Percentiles rank a stretch among this genome's conserved stretches.
These are phyloP conservation scores for Astreopora myriophthalma DNA, from an alignment of 64 coral and sea anemone species.

Conservation along the genomic window DNA sequence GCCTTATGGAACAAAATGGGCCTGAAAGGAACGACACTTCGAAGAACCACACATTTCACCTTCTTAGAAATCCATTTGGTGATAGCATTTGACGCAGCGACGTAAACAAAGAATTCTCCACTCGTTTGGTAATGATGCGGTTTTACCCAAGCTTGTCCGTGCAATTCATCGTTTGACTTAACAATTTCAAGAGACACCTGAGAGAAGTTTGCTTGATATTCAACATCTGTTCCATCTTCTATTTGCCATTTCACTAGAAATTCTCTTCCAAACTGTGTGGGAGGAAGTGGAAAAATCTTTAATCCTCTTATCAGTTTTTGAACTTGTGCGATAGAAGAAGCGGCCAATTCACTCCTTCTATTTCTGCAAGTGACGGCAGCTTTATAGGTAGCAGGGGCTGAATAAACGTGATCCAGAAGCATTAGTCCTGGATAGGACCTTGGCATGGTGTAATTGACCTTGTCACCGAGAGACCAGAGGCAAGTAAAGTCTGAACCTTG, in stretches of 20 bases:
- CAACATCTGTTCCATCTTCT: conserved; percentile 37
- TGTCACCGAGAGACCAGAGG: conserved; percentile 54
- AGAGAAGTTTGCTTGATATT: conserved; percentile 27
- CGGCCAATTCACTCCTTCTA: conserved; percentile 14
- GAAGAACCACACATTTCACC: conserved; percentile 23
- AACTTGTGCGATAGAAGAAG: neutral
- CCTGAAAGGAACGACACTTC: conserved; percentile 24
- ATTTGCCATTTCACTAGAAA: conserved; percentile 63
- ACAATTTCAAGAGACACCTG: neutral
- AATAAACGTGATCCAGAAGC: conserved; percentile 7
- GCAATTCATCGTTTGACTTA: neutral
- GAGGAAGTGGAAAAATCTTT: conserved; percentile 15
- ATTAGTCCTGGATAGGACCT: neutral
- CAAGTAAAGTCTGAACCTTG: conserved; percentile 41
- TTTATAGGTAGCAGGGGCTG: conserved; percentile 16
- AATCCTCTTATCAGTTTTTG: conserved; percentile 63
- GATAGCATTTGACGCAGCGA: conserved; percentile 57
- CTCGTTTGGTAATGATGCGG: conserved; percentile 38
- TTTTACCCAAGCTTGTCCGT: conserved; percentile 19
- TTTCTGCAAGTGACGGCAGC: conserved; percentile 33
- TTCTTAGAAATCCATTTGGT: neutral
- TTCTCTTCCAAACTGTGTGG: conserved; percentile 32
- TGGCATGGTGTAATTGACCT: neutral
- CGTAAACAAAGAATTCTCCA: conserved; percentile 29
- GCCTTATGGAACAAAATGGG: neutral